A percentile compares a stretch with the other conserved stretches of the same genome.
These are phyloP conservation scores for Poecilia latipinna DNA, from an alignment of 2,113 vertebrate species.

Conservation along the genomic window DNA sequence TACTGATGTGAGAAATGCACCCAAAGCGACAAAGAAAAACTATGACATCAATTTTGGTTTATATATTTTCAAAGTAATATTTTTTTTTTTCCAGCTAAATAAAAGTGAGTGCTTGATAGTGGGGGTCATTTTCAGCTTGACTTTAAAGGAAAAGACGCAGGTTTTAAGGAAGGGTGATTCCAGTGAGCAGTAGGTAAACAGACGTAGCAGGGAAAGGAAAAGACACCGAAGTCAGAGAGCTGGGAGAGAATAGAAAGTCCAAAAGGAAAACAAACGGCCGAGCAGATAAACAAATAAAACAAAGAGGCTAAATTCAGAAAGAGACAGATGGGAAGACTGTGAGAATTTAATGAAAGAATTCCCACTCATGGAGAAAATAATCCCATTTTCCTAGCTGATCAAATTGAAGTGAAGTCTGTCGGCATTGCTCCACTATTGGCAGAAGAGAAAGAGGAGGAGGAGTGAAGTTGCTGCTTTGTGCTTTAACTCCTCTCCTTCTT, in stretches of 20 bases:
- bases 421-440: constrained; percentile 65
- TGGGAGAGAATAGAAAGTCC: constrained; percentile 16
- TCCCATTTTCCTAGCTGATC: constrained; percentile 67
- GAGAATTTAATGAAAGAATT: constrained; percentile 68
- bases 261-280: constrained; percentile 26
- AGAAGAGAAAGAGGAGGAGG: constrained; percentile 32
- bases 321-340: constrained; percentile 27
- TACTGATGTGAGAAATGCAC: no score
- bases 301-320: constrained; percentile 40
- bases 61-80: no score
- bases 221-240: constrained; percentile 28
- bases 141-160: constrained; percentile 31
- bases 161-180: constrained; percentile 11
- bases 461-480: constrained; percentile 50
- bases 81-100: neutral
- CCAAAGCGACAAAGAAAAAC: no score
- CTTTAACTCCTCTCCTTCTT: constrained; percentile 65
- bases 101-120: constrained; percentile 29
- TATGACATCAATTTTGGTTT: neutral
- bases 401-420: constrained; percentile 66
- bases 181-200: constrained; percentile 43
- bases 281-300: constrained; percentile 27
- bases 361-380: constrained; percentile 59
- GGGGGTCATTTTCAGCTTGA: constrained; percentile 25
- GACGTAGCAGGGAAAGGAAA: constrained; percentile 18